Base-by-base conservation (phyloP, 2,888 invertebrate genomes). In the Yponomeuta evonymella region DNA sequence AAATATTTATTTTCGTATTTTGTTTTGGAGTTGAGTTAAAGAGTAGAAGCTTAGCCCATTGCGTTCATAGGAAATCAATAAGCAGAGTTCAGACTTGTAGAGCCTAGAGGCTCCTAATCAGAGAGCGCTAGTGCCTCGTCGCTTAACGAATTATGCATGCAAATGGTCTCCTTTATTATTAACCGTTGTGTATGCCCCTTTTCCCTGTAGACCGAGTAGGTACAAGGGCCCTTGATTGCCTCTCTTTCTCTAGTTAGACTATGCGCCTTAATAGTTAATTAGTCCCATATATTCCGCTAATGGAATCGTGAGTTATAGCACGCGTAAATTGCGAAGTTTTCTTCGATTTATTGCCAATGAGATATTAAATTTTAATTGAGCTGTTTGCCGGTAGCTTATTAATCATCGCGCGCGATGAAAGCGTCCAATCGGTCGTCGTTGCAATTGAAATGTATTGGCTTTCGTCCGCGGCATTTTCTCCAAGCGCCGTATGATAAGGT, bases 391-490 rank as follows among this genome's bases (percentile, higher is more conserved):
- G 29, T 11, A 48, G 68, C 68, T 68, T 83, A 69, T 82, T 82
- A 82, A 81, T 82, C 80, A 75, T 78, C 81, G 15, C 83, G 80
- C 78, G 79, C 72, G 78, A 82, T 78, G 88, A 88, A 86, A 87
- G 86, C 85, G 79, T 74, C 78, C 81, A 83, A 83, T 82, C 80
- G 79, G 76, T 79, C 78, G 75, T 79, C 79, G 1, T 30, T n/a
- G 23, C 23, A 48, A 70, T 58, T 36, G 76, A 83, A 80, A 85
- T 80, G 82, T 85, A 85, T 87, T 83, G 79, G 82, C 86, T 89
- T 87, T 87, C 88, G 83, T 88, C 87, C 82, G 86, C 81, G 83
- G 80, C 78, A 78, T 76, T 90, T 88, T 89, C 88, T 86, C 87
- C 79, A 76, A 82, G 81, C 84, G 81, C 81, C 82, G 83, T 86